These are phyloP conservation scores for Leptinotarsa juncta DNA, from an alignment of 2,888 invertebrate genomes.

Conservation along the genomic window DNA sequence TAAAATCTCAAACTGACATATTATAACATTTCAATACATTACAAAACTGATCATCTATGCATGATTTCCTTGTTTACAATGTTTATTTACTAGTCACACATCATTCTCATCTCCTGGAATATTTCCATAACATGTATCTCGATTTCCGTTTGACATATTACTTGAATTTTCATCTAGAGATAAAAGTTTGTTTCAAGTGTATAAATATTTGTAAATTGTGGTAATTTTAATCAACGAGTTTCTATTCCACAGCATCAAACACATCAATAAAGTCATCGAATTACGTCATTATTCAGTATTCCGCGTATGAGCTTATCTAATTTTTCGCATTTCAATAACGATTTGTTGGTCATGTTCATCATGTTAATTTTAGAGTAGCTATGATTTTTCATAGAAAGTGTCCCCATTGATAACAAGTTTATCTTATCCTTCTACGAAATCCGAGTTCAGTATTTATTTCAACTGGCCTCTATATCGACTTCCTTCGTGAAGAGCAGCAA, in stretches of 20 bases:
- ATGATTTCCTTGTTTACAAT: too few species aligned
- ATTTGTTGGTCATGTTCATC: background rate
- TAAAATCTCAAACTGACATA: too few species aligned
- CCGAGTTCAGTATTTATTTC: background rate
- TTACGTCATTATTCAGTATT: constrained; percentile 29
- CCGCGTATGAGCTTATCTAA: background rate
- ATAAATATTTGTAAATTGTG: constrained; percentile 30
- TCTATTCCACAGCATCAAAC: constrained; percentile 21
- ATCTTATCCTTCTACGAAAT: background rate
- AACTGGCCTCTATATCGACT: background rate
- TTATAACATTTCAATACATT: too few species aligned
- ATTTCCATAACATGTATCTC: too few species aligned
- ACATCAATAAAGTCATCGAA: constrained; percentile 28
- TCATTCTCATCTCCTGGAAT: too few species aligned
- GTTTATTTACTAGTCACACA: too few species aligned
- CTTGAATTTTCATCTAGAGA: too few species aligned
- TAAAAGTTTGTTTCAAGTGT: too few species aligned
- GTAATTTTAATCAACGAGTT: constrained; percentile 26
- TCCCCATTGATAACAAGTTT: background rate
- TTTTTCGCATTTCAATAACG: background rate
- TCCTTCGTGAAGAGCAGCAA: too few species aligned
- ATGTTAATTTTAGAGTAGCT: background rate
- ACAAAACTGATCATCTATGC: too few species aligned
- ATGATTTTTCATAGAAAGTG: background rate
- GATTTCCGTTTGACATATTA: too few species aligned